A percentile compares a stretch with the other conserved stretches of the same genome.
These are phyloP conservation scores for Microcebus lehilahytsara DNA, from an alignment of 2,113 vertebrate genomes.

Conservation along the genomic window DNA sequence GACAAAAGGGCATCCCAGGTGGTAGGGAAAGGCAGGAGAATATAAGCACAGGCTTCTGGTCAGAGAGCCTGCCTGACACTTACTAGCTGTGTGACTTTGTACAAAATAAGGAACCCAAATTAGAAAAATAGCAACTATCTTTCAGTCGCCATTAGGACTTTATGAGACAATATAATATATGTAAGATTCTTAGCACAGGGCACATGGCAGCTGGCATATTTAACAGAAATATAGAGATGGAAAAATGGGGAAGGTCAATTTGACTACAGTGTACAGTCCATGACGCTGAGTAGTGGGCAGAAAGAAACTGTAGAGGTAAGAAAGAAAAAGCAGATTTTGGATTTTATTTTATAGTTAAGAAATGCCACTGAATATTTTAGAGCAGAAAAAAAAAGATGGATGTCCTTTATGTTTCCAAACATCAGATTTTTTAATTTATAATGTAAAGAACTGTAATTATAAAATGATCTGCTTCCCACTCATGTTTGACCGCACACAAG, in stretches of 20 bases:
- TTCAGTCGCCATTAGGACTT: neutral
- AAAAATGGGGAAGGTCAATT: neutral
- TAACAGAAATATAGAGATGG: neutral
- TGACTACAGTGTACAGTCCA: neutral
- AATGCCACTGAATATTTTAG: neutral
- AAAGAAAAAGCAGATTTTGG: neutral
- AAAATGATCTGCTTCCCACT: neutral
- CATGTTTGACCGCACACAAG: neutral
- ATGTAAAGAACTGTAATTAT: neutral
- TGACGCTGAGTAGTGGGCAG: neutral
- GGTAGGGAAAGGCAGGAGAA: neutral
- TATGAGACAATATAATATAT: neutral
- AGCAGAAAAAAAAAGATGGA: neutral
- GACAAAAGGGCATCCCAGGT: neutral
- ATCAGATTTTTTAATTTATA: neutral
- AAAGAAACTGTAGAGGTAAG: neutral
- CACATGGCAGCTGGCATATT: neutral
- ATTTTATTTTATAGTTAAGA: neutral
- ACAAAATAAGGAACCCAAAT: neutral
- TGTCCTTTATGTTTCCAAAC: neutral
- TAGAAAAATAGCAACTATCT: neutral
- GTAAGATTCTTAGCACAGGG: neutral
- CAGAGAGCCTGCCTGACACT: neutral
- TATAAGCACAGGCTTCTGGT: neutral
- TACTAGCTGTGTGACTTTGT: neutral